Evolutionary conservation across 2,888 invertebrate species (phyloP).

Genomic region (Nomada lathburiana): DNA sequence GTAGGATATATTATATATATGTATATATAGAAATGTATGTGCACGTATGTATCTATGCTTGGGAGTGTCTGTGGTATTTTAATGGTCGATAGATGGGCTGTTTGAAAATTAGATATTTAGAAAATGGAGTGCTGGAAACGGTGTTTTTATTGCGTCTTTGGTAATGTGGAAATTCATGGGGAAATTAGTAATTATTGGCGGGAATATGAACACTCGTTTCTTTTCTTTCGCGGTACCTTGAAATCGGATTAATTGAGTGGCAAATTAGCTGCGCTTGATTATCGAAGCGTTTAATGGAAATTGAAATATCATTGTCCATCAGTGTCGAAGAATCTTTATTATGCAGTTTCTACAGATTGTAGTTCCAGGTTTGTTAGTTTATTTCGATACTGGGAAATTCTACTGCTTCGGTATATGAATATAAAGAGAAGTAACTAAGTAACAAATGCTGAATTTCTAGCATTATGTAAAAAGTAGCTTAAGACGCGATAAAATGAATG

Average conservation of each 20-base stretch:
- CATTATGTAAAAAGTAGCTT: too few species aligned
- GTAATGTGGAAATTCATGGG: neutral
- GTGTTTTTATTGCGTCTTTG: neutral
- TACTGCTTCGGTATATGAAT: too few species aligned
- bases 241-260: neutral
- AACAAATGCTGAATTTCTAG: too few species aligned
- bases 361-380: neutral
- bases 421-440: too few species aligned
- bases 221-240: neutral
- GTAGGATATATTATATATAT: neutral
- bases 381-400: neutral
- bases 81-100: neutral
- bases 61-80: neutral
- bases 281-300: neutral
- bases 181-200: constrained; percentile 18
- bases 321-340: neutral
- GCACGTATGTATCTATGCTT: too few species aligned
- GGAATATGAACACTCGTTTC: neutral
- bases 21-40: neutral
- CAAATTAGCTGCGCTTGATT: neutral
- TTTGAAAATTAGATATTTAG: constrained; percentile 17
- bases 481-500: neutral
- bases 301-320: neutral
- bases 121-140: constrained; percentile 1
- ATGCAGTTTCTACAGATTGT: neutral